phyloP scores from a whole-genome alignment of 2,888 invertebrate genomes.

The Drosophila nigricruria region DNA sequence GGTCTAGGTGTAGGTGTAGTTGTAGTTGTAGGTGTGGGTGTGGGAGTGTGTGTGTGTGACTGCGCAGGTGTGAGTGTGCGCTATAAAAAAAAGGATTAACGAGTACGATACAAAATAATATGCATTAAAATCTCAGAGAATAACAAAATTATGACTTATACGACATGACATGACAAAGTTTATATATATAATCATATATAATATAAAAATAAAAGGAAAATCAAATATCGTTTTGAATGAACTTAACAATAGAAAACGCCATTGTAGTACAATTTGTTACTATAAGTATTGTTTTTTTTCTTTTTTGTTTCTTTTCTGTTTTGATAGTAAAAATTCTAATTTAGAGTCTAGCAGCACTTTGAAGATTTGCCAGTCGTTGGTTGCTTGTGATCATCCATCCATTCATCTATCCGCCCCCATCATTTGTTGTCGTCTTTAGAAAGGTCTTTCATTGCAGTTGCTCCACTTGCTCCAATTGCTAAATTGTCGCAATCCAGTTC shows the following conservation, averaged over 20 bases:
- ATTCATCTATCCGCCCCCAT: conserved; percentile 10
- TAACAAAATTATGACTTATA: conserved; percentile 63
- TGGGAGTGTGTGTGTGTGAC: conserved; percentile 2
- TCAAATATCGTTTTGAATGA: conserved; percentile 54
- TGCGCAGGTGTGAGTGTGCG: conserved; percentile 57
- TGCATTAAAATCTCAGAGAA: conserved; percentile 73
- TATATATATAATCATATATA: conserved; percentile 30
- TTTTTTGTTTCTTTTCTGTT: conserved; percentile 5
- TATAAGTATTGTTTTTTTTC: conserved; percentile 24
- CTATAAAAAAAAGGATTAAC: conserved; percentile 54
- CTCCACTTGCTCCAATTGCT: conserved; percentile 14
- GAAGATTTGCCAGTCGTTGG: conserved; percentile 77
- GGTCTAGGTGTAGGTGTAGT: conserved; percentile 4
- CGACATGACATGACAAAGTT: conserved; percentile 57
- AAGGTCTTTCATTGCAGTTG: conserved; percentile 72
- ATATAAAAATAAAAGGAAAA: conserved; percentile 51
- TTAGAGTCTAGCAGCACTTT: conserved; percentile 75
- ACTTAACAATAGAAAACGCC: conserved; percentile 48
- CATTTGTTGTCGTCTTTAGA: conserved; percentile 65
- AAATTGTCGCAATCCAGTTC: conserved; percentile 15
- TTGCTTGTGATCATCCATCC: conserved; percentile 46
- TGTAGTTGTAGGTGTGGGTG: conserved; percentile 41
- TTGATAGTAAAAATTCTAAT: conserved; percentile 67
- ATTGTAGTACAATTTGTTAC: conserved; percentile 62
- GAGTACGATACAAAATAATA: conserved; percentile 49